These are phyloP conservation scores for Ophiodon elongatus DNA, from an alignment of 2,113 vertebrate genomes.

Conservation along the genomic window DNA sequence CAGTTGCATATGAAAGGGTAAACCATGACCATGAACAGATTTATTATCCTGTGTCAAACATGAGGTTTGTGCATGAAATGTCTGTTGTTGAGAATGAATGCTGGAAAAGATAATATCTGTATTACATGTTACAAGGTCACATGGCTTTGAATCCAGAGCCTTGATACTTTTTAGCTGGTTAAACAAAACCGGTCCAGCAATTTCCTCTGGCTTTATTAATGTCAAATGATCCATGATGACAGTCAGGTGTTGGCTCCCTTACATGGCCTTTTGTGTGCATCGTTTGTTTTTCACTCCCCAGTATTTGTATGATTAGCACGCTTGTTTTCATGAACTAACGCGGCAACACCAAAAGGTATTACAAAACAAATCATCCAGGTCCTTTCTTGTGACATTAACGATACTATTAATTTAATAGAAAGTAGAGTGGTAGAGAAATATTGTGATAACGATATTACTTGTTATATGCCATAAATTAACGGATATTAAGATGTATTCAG, in stretches of 20 bases:
- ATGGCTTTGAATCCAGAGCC: neutral
- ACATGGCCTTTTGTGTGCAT: neutral
- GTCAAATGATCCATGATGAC: neutral
- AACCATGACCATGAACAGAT: conserved; percentile 22
- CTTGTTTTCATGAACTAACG: neutral
- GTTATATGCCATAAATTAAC: neutral
- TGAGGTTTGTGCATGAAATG: neutral
- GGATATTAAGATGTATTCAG: neutral
- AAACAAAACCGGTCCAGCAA: neutral
- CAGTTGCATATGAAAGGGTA: neutral
- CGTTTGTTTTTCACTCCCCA: neutral
- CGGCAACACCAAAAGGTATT: neutral
- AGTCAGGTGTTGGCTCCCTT: neutral
- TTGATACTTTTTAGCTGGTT: neutral
- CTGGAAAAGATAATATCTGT: neutral
- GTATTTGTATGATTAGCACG: conserved; percentile 4
- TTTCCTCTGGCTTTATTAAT: neutral
- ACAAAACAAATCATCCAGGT: neutral
- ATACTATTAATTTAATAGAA: neutral
- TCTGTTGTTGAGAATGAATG: neutral
- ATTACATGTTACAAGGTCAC: neutral
- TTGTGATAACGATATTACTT: neutral
- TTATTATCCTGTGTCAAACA: neutral
- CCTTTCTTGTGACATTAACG: neutral
- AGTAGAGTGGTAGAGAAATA: neutral